A percentile compares a stretch with the other conserved stretches of the same genome.
phyloP scores from a whole-genome alignment of 2,113 vertebrate species.

The Melanerpes formicivorus region DNA sequence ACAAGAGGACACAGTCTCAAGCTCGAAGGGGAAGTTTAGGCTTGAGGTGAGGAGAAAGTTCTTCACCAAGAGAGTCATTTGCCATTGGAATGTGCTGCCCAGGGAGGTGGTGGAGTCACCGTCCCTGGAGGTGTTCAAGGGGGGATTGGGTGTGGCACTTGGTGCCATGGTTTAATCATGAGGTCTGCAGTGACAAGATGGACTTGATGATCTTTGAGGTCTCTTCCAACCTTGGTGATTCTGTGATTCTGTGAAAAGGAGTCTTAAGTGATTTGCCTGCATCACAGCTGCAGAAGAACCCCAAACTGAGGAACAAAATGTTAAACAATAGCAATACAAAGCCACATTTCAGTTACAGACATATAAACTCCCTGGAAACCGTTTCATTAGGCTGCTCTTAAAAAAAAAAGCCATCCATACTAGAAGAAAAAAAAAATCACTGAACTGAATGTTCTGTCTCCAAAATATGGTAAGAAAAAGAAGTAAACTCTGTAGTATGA shows the following conservation, averaged over 20 bases:
- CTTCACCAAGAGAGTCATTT: too few species aligned
- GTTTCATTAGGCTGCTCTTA: not conserved
- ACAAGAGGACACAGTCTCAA: too few species aligned
- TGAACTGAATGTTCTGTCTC: not conserved
- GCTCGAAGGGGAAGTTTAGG: too few species aligned
- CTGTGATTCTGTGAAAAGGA: not conserved
- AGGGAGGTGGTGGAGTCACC: too few species aligned
- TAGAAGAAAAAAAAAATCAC: not conserved
- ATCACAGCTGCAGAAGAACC: not conserved
- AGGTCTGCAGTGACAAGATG: too few species aligned
- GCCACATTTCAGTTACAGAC: not conserved
- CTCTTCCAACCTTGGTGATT: too few species aligned
- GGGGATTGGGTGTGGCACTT: too few species aligned
- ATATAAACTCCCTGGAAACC: not conserved
- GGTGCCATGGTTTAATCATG: too few species aligned
- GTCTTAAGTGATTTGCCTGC: not conserved
- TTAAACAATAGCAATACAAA: conserved; percentile 17
- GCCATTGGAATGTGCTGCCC: too few species aligned
- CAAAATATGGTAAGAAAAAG: not conserved
- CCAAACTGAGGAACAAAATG: not conserved
- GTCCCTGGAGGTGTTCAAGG: too few species aligned
- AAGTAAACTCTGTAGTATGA: not conserved
- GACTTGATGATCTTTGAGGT: too few species aligned
- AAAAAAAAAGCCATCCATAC: not conserved
- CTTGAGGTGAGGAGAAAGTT: too few species aligned